phyloP scores from a whole-genome alignment of 2,113 vertebrate species.

The Trogon melanurus region DNA sequence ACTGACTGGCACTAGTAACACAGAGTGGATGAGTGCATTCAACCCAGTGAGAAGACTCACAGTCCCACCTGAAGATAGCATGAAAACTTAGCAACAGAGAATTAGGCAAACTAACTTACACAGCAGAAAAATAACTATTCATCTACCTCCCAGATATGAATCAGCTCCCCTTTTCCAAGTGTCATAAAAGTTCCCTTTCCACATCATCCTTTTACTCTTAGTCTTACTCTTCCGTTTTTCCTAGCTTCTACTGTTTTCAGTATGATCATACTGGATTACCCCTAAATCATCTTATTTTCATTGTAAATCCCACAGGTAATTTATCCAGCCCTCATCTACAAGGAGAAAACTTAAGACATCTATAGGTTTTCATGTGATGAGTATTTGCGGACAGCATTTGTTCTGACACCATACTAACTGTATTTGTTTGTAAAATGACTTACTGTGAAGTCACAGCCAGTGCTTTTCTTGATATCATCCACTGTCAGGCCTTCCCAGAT shows the following conservation, averaged over 20 bases:
- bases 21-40: background rate
- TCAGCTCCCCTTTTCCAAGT: background rate
- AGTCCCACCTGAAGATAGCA: background rate
- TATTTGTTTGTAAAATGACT: constrained; percentile 60
- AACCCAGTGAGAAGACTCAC: background rate
- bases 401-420: background rate
- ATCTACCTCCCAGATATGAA: background rate
- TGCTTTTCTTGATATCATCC: constrained; percentile 92
- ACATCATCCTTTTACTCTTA: background rate
- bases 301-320: background rate
- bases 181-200: background rate
- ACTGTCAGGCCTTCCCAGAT: constrained; percentile 90
- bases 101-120: background rate
- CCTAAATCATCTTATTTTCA: background rate
- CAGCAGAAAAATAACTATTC: background rate
- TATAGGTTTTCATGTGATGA: background rate
- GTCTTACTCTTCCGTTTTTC: background rate
- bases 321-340: background rate
- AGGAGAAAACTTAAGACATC: background rate
- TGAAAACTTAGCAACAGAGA: background rate
- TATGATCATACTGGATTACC: background rate
- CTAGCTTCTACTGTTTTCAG: background rate
- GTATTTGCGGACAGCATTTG: background rate
- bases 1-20: background rate
- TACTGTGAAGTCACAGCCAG: constrained; percentile 89